These are phyloP conservation scores for Mycalesis mineus DNA, from an alignment of 2,888 invertebrate genomes.

Conservation along the genomic window DNA sequence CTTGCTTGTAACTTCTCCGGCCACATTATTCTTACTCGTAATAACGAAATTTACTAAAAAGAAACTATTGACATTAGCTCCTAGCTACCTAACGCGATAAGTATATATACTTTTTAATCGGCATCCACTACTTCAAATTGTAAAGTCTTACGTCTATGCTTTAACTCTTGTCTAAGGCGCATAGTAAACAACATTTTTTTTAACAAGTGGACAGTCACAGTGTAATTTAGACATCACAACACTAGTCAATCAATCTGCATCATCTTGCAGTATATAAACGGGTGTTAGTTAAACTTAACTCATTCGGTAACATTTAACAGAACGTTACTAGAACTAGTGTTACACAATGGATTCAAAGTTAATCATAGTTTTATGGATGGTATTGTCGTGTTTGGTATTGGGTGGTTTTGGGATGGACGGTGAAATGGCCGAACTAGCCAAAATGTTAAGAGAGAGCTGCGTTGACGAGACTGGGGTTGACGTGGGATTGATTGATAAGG, in stretches of 20 bases:
- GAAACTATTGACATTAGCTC: too few relatives aligned
- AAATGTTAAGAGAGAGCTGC: conserved; percentile 61
- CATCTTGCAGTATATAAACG: conserved; percentile 39
- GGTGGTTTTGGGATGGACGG: conserved; percentile 44
- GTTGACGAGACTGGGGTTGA: conserved; percentile 57
- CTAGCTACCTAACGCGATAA: too few relatives aligned
- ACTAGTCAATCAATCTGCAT: conserved; percentile 33
- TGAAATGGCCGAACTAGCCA: conserved; percentile 63
- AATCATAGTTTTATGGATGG: conserved; percentile 18
- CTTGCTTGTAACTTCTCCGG: too few relatives aligned
- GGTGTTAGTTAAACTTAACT: background rate
- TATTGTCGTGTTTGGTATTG: conserved; percentile 25
- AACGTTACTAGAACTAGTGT: background rate
- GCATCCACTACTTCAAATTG: too few relatives aligned
- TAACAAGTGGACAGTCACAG: conserved; percentile 38
- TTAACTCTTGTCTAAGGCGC: background rate
- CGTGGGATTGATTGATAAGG: conserved; percentile 43
- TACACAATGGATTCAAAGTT: conserved; percentile 17
- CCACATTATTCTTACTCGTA: too few relatives aligned
- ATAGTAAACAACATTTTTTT: conserved; percentile 17
- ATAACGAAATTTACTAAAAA: too few relatives aligned
- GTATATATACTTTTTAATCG: too few relatives aligned
- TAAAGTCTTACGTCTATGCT: background rate
- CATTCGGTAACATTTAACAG: conserved; percentile 5
- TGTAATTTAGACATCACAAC: conserved; percentile 41